These are phyloP conservation scores for Oophaga sylvatica DNA, from an alignment of 2,797 vertebrate species.

Conservation along the genomic window DNA sequence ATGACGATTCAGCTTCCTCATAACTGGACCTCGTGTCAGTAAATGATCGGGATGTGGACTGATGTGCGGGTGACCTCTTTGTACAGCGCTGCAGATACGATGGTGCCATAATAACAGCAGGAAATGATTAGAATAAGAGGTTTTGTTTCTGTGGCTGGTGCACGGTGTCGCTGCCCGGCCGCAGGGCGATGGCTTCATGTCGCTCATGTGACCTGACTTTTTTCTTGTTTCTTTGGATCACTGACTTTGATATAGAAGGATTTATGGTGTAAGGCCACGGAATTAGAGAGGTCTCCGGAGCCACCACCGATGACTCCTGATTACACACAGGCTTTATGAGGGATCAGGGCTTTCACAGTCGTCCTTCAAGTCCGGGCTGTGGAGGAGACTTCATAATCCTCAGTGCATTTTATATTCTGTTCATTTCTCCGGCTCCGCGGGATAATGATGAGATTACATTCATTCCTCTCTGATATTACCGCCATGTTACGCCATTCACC, in stretches of 20 bases:
- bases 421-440: no score
- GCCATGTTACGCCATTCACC: not conserved
- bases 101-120: not conserved
- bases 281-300: constrained; percentile 49
- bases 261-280: constrained; percentile 53
- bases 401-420: no score
- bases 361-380: constrained; percentile 25
- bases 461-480: not conserved
- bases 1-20: no score
- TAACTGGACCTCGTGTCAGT: no score
- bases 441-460: no score
- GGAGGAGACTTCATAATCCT: constrained; percentile 37
- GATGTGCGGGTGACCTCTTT: not conserved
- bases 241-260: constrained; percentile 47
- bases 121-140: not conserved
- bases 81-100: not conserved
- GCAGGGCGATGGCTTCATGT: constrained; percentile 39
- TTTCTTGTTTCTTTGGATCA: constrained; percentile 36
- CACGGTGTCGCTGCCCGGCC: not conserved
- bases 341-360: not conserved
- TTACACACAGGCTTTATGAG: constrained; percentile 23
- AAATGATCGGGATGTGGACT: not conserved
- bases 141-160: not conserved
- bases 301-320: constrained; percentile 21
- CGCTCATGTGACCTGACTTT: constrained; percentile 33